These are phyloP conservation scores for Aplysina aerophoba DNA, from an alignment of 37 sponge, comb jelly and placozoan genomes.

Conservation along the genomic window DNA sequence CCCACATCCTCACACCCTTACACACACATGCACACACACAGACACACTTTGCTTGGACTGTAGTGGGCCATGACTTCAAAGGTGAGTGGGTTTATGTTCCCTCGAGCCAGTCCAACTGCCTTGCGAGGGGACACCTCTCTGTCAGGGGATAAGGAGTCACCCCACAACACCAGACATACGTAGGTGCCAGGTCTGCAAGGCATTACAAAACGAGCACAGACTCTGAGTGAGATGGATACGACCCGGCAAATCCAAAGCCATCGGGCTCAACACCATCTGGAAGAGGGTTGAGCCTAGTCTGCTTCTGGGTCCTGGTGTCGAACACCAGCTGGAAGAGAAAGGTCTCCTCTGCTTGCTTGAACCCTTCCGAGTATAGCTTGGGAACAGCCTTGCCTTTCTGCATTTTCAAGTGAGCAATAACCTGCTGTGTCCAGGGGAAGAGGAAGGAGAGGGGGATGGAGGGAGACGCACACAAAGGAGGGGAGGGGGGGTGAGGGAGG, in stretches of 20 bases:
- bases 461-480: too few species aligned
- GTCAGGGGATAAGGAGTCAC: background rate
- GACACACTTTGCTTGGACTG: conserved; percentile 72
- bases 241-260: conserved; percentile 77
- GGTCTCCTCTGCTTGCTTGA: conserved; percentile 79
- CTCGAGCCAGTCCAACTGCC: conserved; percentile 80
- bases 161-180: background rate
- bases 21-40: conserved; percentile 1
- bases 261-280: conserved; percentile 63
- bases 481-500: too few species aligned
- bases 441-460: too few species aligned
- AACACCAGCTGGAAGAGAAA: conserved; percentile 93
- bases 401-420: conserved; percentile 65
- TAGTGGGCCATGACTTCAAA: conserved; percentile 69
- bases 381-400: conserved; percentile 75
- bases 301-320: conserved; percentile 78
- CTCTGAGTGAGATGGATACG: conserved; percentile 55
- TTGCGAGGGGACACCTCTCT: conserved; percentile 78
- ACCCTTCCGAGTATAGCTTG: conserved; percentile 61
- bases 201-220: background rate
- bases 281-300: conserved; percentile 64
- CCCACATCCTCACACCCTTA: background rate
- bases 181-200: background rate
- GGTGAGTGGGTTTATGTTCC: conserved; percentile 90
- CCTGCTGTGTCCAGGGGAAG: conserved; percentile 45